Percentiles rank a stretch among this genome's conserved stretches.
Conservation (phyloP, 1,140 invertebrate species). For the Mactra quadrangularis region DNA sequence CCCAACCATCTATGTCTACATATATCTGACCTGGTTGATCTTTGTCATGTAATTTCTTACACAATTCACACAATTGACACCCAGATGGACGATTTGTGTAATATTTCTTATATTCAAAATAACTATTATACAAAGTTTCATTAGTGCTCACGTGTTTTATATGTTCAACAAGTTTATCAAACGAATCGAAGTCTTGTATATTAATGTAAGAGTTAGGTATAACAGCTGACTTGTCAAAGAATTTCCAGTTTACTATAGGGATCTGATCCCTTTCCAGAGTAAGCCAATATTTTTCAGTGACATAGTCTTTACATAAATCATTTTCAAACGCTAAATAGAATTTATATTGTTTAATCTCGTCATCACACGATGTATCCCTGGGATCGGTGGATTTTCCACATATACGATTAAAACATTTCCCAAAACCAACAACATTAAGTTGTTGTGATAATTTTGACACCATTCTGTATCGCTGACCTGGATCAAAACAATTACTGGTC, state of each 20-base stretch:
- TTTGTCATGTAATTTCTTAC: conserved; percentile 69
- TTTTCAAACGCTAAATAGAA: conserved; percentile 88
- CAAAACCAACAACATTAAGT: conserved; percentile 87
- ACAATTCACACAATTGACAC: conserved; percentile 68
- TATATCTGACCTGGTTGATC: conserved; percentile 69
- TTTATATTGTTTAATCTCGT: conserved; percentile 89
- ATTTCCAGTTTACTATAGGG: conserved; percentile 76
- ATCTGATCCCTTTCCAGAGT: conserved; percentile 71
- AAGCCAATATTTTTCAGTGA: conserved; percentile 82
- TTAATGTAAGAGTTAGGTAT: conserved; percentile 93
- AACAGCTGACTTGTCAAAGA: conserved; percentile 78
- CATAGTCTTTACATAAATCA: conserved; percentile 81
- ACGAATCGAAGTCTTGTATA: conserved; percentile 95
- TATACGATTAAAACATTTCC: conserved; percentile 82
- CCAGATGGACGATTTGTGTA: conserved; percentile 65
- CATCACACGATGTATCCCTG: conserved; percentile 65
- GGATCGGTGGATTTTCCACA: conserved; percentile 65
- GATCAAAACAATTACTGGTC: conserved; percentile 87
- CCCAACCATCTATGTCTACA: conserved; percentile 73
- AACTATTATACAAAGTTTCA: conserved; percentile 78
- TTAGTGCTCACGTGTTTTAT: conserved; percentile 86
- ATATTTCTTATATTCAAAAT: conserved; percentile 78
- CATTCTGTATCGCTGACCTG: conserved; percentile 85
- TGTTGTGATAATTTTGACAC: conserved; percentile 85
- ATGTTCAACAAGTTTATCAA: conserved; percentile 93